Evolutionary conservation across 2,888 invertebrate species (phyloP).

Genomic region (Eupithecia centaureata): DNA sequence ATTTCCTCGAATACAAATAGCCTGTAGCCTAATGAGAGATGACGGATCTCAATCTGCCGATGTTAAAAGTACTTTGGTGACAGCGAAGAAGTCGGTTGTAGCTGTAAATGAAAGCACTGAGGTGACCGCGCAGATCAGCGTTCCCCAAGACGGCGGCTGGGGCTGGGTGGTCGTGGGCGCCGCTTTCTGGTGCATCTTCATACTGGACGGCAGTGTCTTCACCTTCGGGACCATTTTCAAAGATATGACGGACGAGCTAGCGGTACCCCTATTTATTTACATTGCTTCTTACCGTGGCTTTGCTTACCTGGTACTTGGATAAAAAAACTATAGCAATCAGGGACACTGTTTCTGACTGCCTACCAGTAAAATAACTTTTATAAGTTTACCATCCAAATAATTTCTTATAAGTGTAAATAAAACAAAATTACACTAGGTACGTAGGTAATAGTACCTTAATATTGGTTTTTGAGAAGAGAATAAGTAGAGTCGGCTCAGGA

Average conservation of each 20-base stretch:
- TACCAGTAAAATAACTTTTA: not conserved
- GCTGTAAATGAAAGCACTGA: not conserved
- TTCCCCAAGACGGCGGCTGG: constrained; percentile 34
- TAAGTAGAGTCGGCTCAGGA: not conserved
- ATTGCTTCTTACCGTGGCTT: not conserved
- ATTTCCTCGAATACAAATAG: not conserved
- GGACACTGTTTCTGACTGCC: not conserved
- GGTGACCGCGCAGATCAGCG: constrained; percentile 8
- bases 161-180: constrained; percentile 29
- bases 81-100: not conserved
- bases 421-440: no score
- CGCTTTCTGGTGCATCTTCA: constrained; percentile 14
- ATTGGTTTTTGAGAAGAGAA: not conserved
- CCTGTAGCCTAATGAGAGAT: constrained; percentile 3
- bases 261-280: not conserved
- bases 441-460: not conserved
- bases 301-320: not conserved
- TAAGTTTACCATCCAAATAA: no score
- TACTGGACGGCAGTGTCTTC: constrained; percentile 19
- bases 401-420: no score
- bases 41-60: not conserved
- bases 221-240: constrained; percentile 17
- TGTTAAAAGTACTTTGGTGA: not conserved
- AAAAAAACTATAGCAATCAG: not conserved
- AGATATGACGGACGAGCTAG: not conserved